Conservation (phyloP, 2,888 invertebrate genomes). For the Seira ritae region DNA sequence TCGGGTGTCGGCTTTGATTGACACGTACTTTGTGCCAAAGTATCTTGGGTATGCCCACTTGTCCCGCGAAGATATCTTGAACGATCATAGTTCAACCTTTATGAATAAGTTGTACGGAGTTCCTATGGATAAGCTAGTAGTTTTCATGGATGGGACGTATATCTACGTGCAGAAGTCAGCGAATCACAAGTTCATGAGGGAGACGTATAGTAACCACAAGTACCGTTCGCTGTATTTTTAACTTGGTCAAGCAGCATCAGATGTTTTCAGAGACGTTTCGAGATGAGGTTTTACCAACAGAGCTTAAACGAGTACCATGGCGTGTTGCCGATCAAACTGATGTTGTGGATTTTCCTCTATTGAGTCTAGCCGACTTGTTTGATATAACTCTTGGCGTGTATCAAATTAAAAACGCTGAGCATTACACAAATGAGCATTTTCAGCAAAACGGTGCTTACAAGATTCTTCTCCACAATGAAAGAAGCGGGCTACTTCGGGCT, state of each 20-base stretch:
- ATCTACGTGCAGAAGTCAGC: constrained; percentile 34
- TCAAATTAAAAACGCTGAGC: not conserved
- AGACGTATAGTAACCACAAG: constrained; percentile 38
- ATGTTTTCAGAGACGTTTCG: not conserved
- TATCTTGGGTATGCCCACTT: constrained; percentile 43
- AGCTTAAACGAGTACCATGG: not conserved
- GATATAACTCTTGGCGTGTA: not conserved
- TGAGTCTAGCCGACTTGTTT: not conserved
- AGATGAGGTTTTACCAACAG: not conserved
- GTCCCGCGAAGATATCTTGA: not conserved
- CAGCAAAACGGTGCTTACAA: not conserved
- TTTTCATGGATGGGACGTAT: constrained; percentile 50
- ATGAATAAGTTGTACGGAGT: not conserved
- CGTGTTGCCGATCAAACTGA: not conserved
- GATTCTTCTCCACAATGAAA: constrained; percentile 4
- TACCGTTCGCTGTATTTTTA: constrained; percentile 7
- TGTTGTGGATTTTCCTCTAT: not conserved
- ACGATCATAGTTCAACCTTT: not conserved
- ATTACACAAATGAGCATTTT: not conserved
- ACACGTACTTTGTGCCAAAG: constrained; percentile 42
- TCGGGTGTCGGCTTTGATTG: constrained; percentile 23
- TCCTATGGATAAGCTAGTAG: not conserved
- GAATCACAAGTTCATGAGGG: constrained; percentile 7
- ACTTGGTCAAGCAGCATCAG: not conserved
- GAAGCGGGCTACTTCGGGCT: not conserved